phyloP scores from a whole-genome alignment of 2,113 vertebrate genomes.

The Gambusia holbrooki region DNA sequence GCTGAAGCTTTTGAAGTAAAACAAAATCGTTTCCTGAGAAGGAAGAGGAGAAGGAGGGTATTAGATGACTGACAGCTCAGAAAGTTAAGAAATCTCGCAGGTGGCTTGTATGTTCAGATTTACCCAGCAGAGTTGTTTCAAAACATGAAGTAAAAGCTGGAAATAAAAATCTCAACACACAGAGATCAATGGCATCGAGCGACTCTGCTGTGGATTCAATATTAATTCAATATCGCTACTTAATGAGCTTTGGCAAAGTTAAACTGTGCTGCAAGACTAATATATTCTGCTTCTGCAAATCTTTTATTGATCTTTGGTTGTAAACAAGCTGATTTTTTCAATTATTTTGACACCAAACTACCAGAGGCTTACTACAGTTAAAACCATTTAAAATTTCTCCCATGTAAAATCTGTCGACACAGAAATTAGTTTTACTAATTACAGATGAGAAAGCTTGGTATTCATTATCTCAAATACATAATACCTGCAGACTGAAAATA shows the following conservation, averaged over 20 bases:
- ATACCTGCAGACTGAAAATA: not conserved
- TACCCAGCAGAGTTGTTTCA: not conserved
- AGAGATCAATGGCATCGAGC: not conserved
- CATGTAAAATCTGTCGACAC: not conserved
- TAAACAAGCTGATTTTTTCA: not conserved
- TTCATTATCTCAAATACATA: not conserved
- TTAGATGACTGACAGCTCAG: constrained; percentile 14
- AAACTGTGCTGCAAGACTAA: not conserved
- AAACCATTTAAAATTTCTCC: too few relatives aligned
- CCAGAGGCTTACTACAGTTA: too few relatives aligned
- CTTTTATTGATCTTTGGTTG: not conserved
- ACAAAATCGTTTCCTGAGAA: not conserved
- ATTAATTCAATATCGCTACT: not conserved
- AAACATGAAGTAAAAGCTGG: not conserved
- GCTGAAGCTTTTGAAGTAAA: constrained; percentile 20
- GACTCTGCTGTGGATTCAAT: not conserved
- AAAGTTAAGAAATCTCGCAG: constrained; percentile 9
- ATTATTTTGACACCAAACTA: not conserved
- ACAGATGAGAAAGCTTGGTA: not conserved
- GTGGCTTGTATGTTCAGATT: not conserved
- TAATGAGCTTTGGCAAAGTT: constrained; percentile 1
- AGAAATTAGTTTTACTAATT: not conserved
- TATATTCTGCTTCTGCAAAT: not conserved
- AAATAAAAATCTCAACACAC: not conserved
- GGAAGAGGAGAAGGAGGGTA: constrained; percentile 8